Evolutionary conservation across 2,113 vertebrate species (phyloP), one percentile per base, ranked within the genome.

Genomic region (Turnix velox): DNA sequence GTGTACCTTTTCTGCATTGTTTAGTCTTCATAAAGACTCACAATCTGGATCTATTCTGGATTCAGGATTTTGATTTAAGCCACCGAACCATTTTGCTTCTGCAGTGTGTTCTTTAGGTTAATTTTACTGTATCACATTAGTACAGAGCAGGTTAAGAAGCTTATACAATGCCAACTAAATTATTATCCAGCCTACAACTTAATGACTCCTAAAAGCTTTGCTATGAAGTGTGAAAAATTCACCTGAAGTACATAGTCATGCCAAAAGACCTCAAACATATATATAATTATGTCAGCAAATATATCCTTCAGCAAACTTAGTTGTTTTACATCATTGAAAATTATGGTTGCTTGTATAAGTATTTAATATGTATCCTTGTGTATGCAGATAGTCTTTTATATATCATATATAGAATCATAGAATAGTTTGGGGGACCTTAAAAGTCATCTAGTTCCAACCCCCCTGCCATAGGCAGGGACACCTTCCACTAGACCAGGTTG

Each of bases 201-300:
- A 87, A 68, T 84, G 89, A 80, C 63, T 46, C 63, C 90, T 88
- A 77, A 85, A 95, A 85, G 55, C 59, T 89, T 78, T 79, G 52
- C 88, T 95, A 54, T 85, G 82, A 88, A 94, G 90, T 93, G 94
- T 90, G 92, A 94, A 96, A 91, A 93, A 88, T 62, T 89, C 62
- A 95, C 78, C 90, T 94, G 92, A 95, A 96, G 82, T 85, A 80
- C 45, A 49, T 2, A 88, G 46, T 43, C 67, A 55, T 69, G 75
- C 82, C 90, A 94, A 89, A 91, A 93, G 39, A 14, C 40, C 73
- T 90, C 63, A 66, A 66, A 73, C 40, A 75, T 23, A 95, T 71
- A 83, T 85, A 76, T 45, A 93, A 92, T 92, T 86, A 66, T 87
- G 92, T 73, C 75, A 91, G 78, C 31, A 90, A 90, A 95, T 90